Base-by-base conservation (phyloP, 2,113 vertebrate genomes). In the Ophiodon elongatus region DNA sequence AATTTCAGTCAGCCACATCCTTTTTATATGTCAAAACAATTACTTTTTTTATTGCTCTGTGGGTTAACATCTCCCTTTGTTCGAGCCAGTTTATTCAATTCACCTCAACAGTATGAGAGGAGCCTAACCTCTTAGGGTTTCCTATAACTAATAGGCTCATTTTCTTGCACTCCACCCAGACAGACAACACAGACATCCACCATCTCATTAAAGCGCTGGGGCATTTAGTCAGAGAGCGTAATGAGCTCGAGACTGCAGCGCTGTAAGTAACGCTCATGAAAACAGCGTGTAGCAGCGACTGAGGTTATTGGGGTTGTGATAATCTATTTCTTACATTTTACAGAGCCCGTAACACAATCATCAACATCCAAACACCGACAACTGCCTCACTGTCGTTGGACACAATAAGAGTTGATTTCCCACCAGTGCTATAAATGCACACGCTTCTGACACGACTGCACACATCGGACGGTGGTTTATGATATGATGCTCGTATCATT, bases 131-230 rank as follows among this genome's bases (percentile, higher is more conserved):
- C 85, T 73, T 77, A 45, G 25, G 50, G 80, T 89, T 94, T 91
- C 95, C 94, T 79, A 66, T 67, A 88, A 96, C 96, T 96, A 95
- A 94, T 92, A 90, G 92, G 94, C 94, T 96, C 96, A 97, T 97
- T 95, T 95, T 94, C 91, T 88, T 92, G 94, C 62, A 89, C 76
- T 77, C 76, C 93, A 88, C 93, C 87, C 92, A 70, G 70, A 91
- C 95, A 93, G 93, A 96, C 94, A 95, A 94, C 93, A 91, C 93
- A 95, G 93, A 95, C 89, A 95, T 96, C 96, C 95, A 96, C 87
- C 90, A 95, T 96, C 96, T 96, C 95, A 97, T 97, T 97, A 97
- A 95, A 95, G 95, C 94, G 93, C 87, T 94, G 91, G 92, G 95
- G 92, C 95, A 90, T 96, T 96, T 95, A 95, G 93, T 94, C 95